Conservation (phyloP, 2,888 invertebrate species). For the Morinoia aosen region DNA sequence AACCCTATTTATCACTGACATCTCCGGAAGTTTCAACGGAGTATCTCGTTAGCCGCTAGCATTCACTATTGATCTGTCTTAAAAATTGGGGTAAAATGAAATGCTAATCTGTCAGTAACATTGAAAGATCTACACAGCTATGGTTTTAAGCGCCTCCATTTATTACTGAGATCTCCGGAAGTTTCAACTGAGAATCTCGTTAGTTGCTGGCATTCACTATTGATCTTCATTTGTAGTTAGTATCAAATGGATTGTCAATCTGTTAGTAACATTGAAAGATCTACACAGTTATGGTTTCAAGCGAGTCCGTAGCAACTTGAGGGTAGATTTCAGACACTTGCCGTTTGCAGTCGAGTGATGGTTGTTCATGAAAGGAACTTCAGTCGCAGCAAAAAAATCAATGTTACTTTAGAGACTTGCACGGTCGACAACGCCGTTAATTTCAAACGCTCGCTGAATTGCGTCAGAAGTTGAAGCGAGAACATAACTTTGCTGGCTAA, state of each 20-base stretch:
- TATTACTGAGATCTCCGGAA: neutral
- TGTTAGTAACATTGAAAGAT: neutral
- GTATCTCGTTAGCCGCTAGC: no score
- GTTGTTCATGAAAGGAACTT: neutral
- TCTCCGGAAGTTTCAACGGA: neutral
- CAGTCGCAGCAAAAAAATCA: neutral
- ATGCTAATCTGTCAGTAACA: no score
- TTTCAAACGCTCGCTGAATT: neutral
- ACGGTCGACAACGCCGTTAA: neutral
- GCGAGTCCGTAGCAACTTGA: neutral
- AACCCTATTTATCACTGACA: neutral
- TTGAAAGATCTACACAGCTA: no score
- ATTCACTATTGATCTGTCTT: no score
- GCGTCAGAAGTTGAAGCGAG: neutral
- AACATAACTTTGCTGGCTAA: neutral
- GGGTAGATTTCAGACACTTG: neutral
- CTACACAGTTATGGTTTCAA: neutral
- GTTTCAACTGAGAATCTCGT: neutral
- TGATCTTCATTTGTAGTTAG: neutral
- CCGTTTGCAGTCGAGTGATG: neutral
- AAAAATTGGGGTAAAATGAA: no score
- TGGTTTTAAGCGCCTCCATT: no score
- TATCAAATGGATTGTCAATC: neutral
- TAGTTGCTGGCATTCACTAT: no score
- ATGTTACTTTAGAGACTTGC: neutral